Conservation (phyloP, 2,888 invertebrate genomes). For the Rutpela maculata region DNA sequence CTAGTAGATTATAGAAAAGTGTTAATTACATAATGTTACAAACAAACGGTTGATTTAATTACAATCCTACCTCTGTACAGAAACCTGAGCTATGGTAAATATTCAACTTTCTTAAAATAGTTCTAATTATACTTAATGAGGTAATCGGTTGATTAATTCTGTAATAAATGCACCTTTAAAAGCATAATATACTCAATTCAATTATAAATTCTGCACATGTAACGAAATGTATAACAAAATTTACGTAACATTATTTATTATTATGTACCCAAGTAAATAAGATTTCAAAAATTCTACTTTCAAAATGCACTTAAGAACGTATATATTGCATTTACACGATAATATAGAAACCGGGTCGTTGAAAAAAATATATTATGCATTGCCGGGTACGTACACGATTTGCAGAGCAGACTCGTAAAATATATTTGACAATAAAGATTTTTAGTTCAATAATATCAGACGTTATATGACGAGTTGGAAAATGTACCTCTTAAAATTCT, state of each 20-base stretch:
- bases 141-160: constrained; percentile 42
- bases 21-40: background rate
- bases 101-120: constrained; percentile 23
- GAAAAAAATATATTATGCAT: constrained; percentile 8
- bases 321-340: constrained; percentile 31
- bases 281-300: constrained; percentile 40
- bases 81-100: constrained; percentile 8
- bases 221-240: constrained; percentile 45
- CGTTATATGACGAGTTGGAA: no score
- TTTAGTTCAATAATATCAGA: no score
- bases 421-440: background rate
- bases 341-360: constrained; percentile 26
- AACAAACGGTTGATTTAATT: constrained; percentile 1
- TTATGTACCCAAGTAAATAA: constrained; percentile 39
- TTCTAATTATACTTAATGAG: constrained; percentile 37
- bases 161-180: constrained; percentile 27
- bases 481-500: no score
- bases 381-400: constrained; percentile 8
- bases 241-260: constrained; percentile 49
- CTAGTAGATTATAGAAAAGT: no score
- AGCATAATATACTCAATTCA: constrained; percentile 25
- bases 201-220: constrained; percentile 45
- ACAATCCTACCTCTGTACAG: background rate
- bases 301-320: constrained; percentile 29
- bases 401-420: constrained; percentile 19